These are phyloP conservation scores for Phenganax marumi DNA, from an alignment of 92 coral and sea anemone genomes.

Conservation along the genomic window DNA sequence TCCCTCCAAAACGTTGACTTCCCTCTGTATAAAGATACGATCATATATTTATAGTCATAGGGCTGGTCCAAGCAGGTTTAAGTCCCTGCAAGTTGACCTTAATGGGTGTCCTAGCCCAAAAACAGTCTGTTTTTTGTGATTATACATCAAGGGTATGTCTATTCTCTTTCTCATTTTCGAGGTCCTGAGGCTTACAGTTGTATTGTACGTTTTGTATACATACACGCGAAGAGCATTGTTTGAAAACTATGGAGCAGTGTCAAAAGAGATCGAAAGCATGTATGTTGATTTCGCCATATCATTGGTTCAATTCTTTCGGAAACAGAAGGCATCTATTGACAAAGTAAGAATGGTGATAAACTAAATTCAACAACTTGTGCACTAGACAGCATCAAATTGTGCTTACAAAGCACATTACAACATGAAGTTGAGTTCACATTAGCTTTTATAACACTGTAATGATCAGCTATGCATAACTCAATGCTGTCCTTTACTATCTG, in stretches of 20 bases:
- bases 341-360: slow-evolving; percentile 24
- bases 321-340: slow-evolving; percentile 47
- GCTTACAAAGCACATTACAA: neutral
- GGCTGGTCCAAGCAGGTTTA: no score
- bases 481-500: no score
- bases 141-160: neutral
- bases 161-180: neutral
- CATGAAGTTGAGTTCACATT: no score
- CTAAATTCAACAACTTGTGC: neutral
- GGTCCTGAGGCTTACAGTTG: slow-evolving; percentile 56
- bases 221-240: slow-evolving; percentile 57
- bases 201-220: slow-evolving; percentile 57
- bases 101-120: neutral
- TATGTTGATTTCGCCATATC: slow-evolving; percentile 45
- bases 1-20: no score
- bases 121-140: neutral
- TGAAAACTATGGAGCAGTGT: slow-evolving; percentile 54
- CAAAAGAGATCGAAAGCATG: slow-evolving; percentile 25
- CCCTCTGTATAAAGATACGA: no score
- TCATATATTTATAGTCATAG: no score
- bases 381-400: neutral
- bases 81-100: no score
- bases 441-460: no score
- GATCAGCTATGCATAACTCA: no score
- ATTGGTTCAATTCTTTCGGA: slow-evolving; percentile 37